Percentiles rank a stretch among this genome's conserved stretches.
Evolutionary conservation across 2,797 vertebrate species (phyloP).

Genomic region (Siniperca obscura): DNA sequence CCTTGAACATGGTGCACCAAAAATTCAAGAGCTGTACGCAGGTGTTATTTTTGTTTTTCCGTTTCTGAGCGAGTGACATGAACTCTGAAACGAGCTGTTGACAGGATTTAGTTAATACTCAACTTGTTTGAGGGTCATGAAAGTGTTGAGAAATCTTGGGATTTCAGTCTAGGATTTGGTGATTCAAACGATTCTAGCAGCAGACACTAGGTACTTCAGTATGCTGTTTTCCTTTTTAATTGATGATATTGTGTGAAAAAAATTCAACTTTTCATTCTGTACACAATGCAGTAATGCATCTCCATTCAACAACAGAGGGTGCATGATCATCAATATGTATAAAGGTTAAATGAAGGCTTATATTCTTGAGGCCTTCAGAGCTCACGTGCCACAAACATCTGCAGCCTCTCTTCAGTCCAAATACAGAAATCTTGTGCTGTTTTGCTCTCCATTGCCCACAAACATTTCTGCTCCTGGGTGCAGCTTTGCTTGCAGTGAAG

Average conservation of each 20-base stretch:
- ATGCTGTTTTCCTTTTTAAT: conserved; percentile 48
- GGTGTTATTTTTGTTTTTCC: conserved; percentile 5
- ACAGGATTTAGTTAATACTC: conserved; percentile 46
- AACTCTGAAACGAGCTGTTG: conserved; percentile 39
- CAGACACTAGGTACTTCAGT: conserved; percentile 39
- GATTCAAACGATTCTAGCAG: conserved; percentile 23
- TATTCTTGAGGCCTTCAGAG: conserved; percentile 20
- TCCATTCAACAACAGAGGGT: conserved; percentile 36
- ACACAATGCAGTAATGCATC: conserved; percentile 33
- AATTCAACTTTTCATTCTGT: conserved; percentile 32
- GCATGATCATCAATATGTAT: conserved; percentile 51
- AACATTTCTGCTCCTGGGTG: conserved; percentile 13
- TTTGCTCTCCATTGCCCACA: neutral
- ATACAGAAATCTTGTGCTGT: conserved; percentile 2
- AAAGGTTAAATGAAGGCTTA: conserved; percentile 13
- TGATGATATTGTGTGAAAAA: neutral
- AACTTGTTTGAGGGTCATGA: conserved; percentile 36
- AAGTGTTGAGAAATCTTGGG: conserved; percentile 18
- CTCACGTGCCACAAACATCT: conserved; percentile 7
- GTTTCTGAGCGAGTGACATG: conserved; percentile 15
- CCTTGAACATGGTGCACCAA: neutral
- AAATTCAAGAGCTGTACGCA: conserved; percentile 13
- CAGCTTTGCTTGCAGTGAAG: conserved; percentile 5
- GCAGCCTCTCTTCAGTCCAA: conserved; percentile 18
- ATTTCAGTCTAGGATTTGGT: conserved; percentile 9